Evolutionary conservation across 2,113 vertebrate species (phyloP).

Genomic region (Natator depressus): DNA sequence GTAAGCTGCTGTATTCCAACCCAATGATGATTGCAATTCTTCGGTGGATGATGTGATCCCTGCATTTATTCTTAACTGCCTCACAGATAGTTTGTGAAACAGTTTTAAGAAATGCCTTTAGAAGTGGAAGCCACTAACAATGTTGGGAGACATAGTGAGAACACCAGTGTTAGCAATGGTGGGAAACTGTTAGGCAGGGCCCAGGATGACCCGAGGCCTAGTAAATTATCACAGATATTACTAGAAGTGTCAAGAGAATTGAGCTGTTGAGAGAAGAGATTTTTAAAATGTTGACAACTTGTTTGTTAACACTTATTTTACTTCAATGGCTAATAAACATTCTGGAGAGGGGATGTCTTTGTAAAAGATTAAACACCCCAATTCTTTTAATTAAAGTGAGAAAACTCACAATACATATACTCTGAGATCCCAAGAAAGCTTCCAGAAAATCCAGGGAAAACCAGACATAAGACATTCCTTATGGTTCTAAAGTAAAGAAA

Average conservation of each 20-base stretch:
- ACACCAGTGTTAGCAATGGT: background rate
- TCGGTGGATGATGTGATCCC: background rate
- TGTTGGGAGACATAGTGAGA: background rate
- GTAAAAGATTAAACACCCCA: background rate
- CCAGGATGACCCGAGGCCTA: background rate
- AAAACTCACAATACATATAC: background rate
- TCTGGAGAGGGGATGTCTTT: accelerated
- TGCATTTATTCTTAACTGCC: background rate
- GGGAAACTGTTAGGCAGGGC: background rate
- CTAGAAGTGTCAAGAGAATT: background rate
- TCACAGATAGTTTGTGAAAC: background rate
- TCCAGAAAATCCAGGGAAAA: background rate
- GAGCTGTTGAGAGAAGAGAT: background rate
- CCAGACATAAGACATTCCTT: background rate
- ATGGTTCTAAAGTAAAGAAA: background rate
- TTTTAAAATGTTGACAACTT: background rate
- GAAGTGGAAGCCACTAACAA: background rate
- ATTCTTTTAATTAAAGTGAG: conserved; percentile 5
- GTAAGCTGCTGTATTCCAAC: background rate
- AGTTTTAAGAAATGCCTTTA: background rate
- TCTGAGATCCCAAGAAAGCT: background rate
- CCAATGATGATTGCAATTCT: background rate
- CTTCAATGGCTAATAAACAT: conserved; percentile 7
- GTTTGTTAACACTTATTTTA: background rate
- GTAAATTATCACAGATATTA: background rate